A percentile compares a stretch with the other conserved stretches of the same genome.
Evolutionary conservation across 1,140 invertebrate genomes (phyloP).

Genomic region (Radopholus similis): DNA sequence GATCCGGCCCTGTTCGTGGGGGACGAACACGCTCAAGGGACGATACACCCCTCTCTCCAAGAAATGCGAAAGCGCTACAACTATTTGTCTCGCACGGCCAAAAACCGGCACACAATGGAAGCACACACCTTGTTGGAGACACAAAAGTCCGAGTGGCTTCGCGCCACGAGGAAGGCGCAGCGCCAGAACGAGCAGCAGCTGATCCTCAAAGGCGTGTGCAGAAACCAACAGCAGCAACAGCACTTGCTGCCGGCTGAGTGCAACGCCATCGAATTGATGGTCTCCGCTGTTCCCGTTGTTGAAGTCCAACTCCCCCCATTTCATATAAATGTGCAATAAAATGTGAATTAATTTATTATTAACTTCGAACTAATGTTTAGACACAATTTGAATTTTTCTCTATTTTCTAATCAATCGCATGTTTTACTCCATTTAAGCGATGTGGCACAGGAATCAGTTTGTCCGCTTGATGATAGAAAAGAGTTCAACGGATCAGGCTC

Average conservation of each 20-base stretch:
- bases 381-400: too few species aligned
- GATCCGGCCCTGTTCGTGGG: slow-evolving; percentile 12
- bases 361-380: neutral
- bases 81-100: slow-evolving; percentile 14
- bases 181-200: neutral
- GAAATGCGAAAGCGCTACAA: slow-evolving; percentile 5
- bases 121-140: slow-evolving; percentile 13
- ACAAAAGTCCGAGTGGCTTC: slow-evolving; percentile 8
- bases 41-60: neutral
- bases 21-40: neutral
- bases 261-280: neutral
- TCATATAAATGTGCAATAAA: neutral
- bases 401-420: neutral
- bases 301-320: neutral
- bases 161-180: too few species aligned
- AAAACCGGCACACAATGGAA: slow-evolving; percentile 23
- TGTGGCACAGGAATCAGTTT: slow-evolving; percentile 7
- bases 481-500: slow-evolving; percentile 6
- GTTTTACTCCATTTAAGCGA: slow-evolving; percentile 2
- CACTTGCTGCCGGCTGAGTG: neutral
- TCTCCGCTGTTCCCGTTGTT: neutral
- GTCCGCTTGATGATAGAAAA: slow-evolving; percentile 19
- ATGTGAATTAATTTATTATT: neutral
- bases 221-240: slow-evolving; percentile 9
- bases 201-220: neutral